Evolutionary conservation across 1,140 invertebrate species (phyloP), one percentile per base, ranked within the genome.

Genomic region (Pentalonia nigronervosa): DNA sequence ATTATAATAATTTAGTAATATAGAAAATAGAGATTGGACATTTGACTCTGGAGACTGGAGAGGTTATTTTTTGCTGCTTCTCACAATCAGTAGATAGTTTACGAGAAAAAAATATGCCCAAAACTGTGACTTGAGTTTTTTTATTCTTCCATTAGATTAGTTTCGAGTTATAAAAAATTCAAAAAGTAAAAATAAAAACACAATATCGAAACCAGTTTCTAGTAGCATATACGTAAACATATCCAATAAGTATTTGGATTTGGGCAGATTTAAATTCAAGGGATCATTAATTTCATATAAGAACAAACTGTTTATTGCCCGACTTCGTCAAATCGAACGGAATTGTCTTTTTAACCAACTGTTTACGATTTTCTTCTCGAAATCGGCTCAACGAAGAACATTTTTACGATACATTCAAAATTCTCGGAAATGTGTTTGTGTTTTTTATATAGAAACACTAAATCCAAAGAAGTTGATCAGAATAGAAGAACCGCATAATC

Each of bases 331-430:
- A 81, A 83, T 92, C 81, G 23, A 34, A 84, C 23, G 45, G 9
- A 53, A 83, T 92, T 84, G 48, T 30, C 8, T 53, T 53, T 92
- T 91, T 84, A 30, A 84, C 84, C 9, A 53, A 53, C 76, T 84
- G 45, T 93, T 84, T 56, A 56, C 81, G 81, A 41, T 41, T 86
- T 76, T 93, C 36, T n/a, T 30, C 11, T n/a, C 23, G 34, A 41
- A 83, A 83, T 7, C 23, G 45, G 50, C 17, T 23, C n/a, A 81
- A 56, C 7, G 48, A 48, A 56, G 21, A 84, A 25, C 20, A 17
- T 34, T 56, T 93, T 56, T 92, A 92, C 14, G 76, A 92, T 45
- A 17, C 20, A 20, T 84, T 41, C 21, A 7, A 41, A 45, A 45
- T 67, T 6, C 48, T 20, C 4, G 7, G 17, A 36, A 89, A 11